Evolutionary conservation across 2,113 vertebrate genomes (phyloP), one percentile per base, ranked within the genome.

Genomic region (Alexandromys fortis): DNA sequence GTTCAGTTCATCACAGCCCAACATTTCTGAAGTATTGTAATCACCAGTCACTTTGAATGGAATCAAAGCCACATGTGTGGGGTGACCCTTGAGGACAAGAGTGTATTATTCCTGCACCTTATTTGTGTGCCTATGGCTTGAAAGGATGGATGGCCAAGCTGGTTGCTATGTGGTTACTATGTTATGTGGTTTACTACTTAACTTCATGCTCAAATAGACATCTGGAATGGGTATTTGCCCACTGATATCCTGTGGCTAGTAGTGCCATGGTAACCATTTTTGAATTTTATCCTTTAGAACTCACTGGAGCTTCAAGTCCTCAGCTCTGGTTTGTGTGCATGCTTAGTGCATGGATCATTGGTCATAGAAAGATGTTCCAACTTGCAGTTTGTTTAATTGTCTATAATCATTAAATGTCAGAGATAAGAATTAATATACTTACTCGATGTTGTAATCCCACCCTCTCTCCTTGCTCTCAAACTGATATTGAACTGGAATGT

Each of bases 341-440:
- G 35, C 30, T 75, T 49, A 38, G 79, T 47, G 79, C 14, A 7
- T 78, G 70, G n/a, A 9, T 90, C 33, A 93, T 90, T 70, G 91
- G n/a, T 49, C 86, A 16, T 65, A 70, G 92, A 92, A 65, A 28
- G 42, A 68, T 91, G 42, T 79, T 55, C 30, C 16, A 1, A 4
- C 61, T 82, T 92, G 89, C 5, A 13, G 35, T 82, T 86, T 86
- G 49, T 73, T 96, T 78, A 88, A 82, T 75, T 28, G 82, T 86
- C 61, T 94, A 3, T 78, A 63, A 89, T 91, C 55, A 94, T 22
- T 72, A 42, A 86, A 42, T 86, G 19, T 89, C 55, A 95, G 26
- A 93, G 75, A 89, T 78, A 83, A 83, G 26, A 4, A 90, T 92
- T 96, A 89, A 76, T 87, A 10, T 79, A 65, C 33, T 72, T 94